Evolutionary conservation across 2,888 invertebrate genomes (phyloP), one percentile per base, ranked within the genome.

Genomic region (Gryllus longicercus): DNA sequence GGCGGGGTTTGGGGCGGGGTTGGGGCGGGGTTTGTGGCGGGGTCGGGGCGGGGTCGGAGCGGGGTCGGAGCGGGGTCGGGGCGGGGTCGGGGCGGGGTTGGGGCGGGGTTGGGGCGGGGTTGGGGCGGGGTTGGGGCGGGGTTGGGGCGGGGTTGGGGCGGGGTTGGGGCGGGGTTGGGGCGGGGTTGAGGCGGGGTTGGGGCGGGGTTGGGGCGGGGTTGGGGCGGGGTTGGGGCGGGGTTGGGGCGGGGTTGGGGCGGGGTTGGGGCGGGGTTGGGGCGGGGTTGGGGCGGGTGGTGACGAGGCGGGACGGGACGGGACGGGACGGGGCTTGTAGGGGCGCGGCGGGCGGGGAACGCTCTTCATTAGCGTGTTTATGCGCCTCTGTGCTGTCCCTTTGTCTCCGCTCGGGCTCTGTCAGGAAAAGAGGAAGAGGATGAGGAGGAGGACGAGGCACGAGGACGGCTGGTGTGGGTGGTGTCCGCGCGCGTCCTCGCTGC

Each of bases 291-390:
- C 8, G 38, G 5, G 38, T 5, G 0, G 21, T 21, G 21, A 21
- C 21, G 21, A 21, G 21, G 21, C 21, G 21, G 21, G 21, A 21
- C n/a, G n/a, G n/a, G n/a, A n/a, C 11, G n/a, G 16, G 14, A 14
- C 14, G n/a, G 1, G 63, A 14, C 63, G 14, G 16, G n/a, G 2
- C 8, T 18, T 4, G 63, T 11, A 1, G 4, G 11, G 63, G n/a
- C n/a, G n/a, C n/a, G n/a, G n/a, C n/a, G n/a, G 8, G 1, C 4
- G 63, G 16, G 14, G 63, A 16, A n/a, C 16, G 63, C 63, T 63
- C 63, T 63, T 63, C 63, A 63, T 63, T 63, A 63, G 63, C 63
- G 63, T 63, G 63, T 63, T 63, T 63, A 63, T 63, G 63, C 8
- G 63, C 63, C 63, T 63, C 63, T n/a, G 14, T 63, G 63, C 16